A percentile compares a stretch with the other conserved stretches of the same genome.
These are phyloP conservation scores for Loris lydekkerianus DNA, from an alignment of 2,797 vertebrate genomes.

Conservation along the genomic window DNA sequence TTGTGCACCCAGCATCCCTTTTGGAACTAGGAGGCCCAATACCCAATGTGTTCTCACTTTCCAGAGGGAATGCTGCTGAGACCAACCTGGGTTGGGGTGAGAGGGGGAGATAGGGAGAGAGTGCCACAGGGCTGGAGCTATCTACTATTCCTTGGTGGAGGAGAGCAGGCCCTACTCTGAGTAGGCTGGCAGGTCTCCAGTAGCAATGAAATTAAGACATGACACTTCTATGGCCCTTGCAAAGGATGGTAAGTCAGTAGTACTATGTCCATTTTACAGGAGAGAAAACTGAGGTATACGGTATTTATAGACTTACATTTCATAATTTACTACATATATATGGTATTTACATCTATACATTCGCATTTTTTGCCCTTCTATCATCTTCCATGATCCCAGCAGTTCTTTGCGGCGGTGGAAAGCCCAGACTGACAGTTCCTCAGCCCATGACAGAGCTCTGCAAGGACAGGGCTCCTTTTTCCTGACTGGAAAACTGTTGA, in stretches of 20 bases:
- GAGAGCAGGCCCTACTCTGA: background rate
- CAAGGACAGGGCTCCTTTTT: background rate
- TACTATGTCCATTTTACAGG: background rate
- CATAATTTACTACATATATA: background rate
- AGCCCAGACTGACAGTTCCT: background rate
- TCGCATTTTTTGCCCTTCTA: background rate
- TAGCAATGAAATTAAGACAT: background rate
- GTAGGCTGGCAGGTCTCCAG: background rate
- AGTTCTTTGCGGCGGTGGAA: background rate
- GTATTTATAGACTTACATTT: background rate
- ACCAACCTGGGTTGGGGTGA: too few species aligned
- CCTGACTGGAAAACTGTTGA: background rate
- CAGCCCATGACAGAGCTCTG: background rate
- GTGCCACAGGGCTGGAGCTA: background rate
- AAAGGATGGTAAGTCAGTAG: background rate
- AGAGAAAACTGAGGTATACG: background rate
- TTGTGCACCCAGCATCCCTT: background rate
- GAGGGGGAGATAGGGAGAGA: background rate
- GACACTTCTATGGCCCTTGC: background rate
- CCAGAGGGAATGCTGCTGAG: background rate
- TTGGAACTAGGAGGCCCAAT: background rate
- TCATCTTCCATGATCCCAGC: background rate
- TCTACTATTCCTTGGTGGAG: background rate
- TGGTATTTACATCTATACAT: background rate
- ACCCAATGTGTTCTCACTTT: accelerated